phyloP scores from a whole-genome alignment of 2,113 vertebrate genomes.

The Synchiropus splendidus region DNA sequence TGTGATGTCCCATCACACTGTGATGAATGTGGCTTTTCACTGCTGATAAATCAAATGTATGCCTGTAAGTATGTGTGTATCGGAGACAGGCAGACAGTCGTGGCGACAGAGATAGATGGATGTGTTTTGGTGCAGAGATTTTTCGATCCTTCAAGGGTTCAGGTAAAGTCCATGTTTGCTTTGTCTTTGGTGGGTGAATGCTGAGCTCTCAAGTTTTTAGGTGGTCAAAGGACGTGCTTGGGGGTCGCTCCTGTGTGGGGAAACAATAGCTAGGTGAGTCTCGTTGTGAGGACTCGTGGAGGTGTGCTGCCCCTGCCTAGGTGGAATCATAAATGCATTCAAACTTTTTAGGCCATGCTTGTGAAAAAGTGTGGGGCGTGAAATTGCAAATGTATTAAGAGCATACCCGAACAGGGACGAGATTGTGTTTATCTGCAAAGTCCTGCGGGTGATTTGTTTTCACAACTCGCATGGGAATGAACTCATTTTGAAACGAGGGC shows the following conservation, averaged over 20 bases:
- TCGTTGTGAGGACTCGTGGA: conserved; percentile 14
- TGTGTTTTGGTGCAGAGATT: conserved; percentile 19
- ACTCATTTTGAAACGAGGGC: too few species aligned
- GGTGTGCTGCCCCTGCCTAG: conserved; percentile 24
- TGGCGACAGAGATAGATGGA: conserved; percentile 14
- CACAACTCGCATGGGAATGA: too few species aligned
- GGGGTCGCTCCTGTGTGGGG: conserved; percentile 25
- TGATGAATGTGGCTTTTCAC: conserved; percentile 24
- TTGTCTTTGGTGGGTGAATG: too few species aligned
- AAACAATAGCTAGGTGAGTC: conserved; percentile 31
- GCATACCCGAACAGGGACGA: too few species aligned
- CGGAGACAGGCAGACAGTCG: conserved; percentile 3
- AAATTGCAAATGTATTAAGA: too few species aligned
- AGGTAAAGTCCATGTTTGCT: background rate
- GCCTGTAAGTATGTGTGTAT: background rate
- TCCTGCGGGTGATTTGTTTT: too few species aligned
- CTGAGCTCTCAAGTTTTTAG: too few species aligned
- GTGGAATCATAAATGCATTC: conserved; percentile 5
- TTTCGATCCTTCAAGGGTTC: conserved; percentile 4
- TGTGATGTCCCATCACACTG: conserved; percentile 13
- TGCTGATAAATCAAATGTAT: conserved; percentile 27
- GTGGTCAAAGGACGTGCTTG: conserved; percentile 28
- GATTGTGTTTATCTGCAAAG: too few species aligned
- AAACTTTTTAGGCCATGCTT: too few species aligned
- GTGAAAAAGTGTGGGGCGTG: too few species aligned